phyloP scores from a whole-genome alignment of 1,140 invertebrate genomes.

The Telenomus remus region DNA sequence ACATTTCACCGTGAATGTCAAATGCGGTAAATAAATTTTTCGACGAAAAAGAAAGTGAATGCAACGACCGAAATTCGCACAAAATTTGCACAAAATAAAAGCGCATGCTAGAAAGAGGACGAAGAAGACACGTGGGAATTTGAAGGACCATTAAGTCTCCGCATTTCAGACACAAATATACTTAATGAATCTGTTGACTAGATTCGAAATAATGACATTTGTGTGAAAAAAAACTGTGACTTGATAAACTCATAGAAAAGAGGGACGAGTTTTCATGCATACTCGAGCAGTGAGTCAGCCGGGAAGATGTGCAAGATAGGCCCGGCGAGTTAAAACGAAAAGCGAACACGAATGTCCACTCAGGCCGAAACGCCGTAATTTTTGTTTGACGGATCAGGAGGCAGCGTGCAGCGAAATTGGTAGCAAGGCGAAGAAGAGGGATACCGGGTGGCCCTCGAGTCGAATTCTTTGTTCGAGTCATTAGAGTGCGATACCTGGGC shows the following conservation, averaged over 20 bases:
- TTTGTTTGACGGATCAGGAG: constrained; percentile 54
- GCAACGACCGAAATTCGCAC: too few species aligned
- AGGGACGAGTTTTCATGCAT: constrained; percentile 20
- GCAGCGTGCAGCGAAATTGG: constrained; percentile 47
- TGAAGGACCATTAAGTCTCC: too few species aligned
- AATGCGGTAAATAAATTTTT: too few species aligned
- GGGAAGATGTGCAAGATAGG: constrained; percentile 44
- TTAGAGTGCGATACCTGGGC: constrained; percentile 70
- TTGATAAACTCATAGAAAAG: constrained; percentile 13
- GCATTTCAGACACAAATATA: neutral
- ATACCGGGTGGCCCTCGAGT: constrained; percentile 53
- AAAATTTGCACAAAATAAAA: too few species aligned
- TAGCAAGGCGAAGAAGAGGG: constrained; percentile 35
- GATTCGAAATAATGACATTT: constrained; percentile 22
- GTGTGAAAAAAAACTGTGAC: constrained; percentile 33
- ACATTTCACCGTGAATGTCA: too few species aligned
- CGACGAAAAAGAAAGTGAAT: too few species aligned
- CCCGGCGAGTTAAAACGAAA: constrained; percentile 43
- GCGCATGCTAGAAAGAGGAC: neutral
- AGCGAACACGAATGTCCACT: constrained; percentile 60
- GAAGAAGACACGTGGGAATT: neutral
- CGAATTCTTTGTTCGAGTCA: constrained; percentile 63
- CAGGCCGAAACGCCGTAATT: constrained; percentile 45
- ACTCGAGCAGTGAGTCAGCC: constrained; percentile 39
- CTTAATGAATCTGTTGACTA: constrained; percentile 19